Conservation (phyloP, 2,888 invertebrate species). For the Tubulanus polymorphus region DNA sequence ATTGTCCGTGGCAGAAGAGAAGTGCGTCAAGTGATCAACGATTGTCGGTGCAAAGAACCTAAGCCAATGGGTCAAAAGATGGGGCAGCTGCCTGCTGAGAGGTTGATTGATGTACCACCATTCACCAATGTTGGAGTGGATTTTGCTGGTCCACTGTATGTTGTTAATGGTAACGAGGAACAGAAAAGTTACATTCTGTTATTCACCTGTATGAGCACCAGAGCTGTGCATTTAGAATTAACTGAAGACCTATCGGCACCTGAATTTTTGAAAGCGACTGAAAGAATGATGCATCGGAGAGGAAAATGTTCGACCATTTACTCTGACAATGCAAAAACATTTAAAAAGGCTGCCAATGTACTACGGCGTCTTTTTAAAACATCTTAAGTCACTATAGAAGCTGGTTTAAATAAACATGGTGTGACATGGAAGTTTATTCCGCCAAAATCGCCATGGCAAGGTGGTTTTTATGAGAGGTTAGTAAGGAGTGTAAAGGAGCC, state of each 20-base stretch:
- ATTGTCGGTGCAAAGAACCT: neutral
- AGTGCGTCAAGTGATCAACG: neutral
- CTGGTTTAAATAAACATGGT: neutral
- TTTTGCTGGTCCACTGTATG: slow-evolving; percentile 1
- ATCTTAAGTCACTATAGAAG: neutral
- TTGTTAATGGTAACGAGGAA: neutral
- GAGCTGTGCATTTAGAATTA: slow-evolving; percentile 9
- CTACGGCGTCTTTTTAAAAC: neutral
- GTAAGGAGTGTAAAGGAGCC: neutral
- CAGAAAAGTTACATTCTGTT: neutral
- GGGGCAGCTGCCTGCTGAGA: neutral
- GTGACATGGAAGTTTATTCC: neutral
- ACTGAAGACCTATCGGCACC: neutral
- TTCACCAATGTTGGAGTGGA: slow-evolving; percentile 2
- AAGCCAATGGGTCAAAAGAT: neutral
- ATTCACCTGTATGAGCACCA: slow-evolving; percentile 3
- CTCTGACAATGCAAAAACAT: slow-evolving; percentile 6
- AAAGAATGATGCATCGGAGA: neutral
- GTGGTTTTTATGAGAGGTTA: neutral
- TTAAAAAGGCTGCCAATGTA: neutral
- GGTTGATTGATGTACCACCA: neutral
- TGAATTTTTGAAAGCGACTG: slow-evolving; percentile 1
- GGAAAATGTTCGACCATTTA: neutral
- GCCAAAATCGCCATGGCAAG: neutral
- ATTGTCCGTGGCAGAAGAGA: neutral